These are phyloP conservation scores for Pteromalus puparum DNA, from an alignment of 1,140 invertebrate genomes.

Conservation along the genomic window DNA sequence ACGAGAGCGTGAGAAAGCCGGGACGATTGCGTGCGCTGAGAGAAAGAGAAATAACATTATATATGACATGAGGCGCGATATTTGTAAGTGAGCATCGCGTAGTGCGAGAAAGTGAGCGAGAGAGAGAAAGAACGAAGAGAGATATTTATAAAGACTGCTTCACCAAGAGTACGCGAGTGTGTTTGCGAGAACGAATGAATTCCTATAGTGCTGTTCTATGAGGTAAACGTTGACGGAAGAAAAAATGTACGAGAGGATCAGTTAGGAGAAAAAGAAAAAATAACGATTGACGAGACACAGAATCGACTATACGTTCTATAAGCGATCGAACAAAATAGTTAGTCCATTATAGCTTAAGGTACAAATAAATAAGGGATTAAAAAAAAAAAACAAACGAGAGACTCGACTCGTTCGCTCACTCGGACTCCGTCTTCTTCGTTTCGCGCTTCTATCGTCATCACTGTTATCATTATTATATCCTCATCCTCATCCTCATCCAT, in stretches of 20 bases:
- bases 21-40: constrained; percentile 11
- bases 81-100: not conserved
- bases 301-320: constrained; percentile 45
- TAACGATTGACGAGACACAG: constrained; percentile 18
- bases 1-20: constrained; percentile 16
- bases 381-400: not conserved
- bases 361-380: constrained; percentile 36
- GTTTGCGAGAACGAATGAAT: constrained; percentile 54
- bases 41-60: not conserved
- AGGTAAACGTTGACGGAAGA: not conserved
- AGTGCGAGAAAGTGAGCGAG: constrained; percentile 23
- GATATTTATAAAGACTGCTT: constrained; percentile 75
- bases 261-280: not conserved
- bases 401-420: constrained; percentile 44
- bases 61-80: not conserved
- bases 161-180: constrained; percentile 64
- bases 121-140: constrained; percentile 55
- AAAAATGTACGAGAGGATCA: not conserved
- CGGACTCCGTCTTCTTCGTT: constrained; percentile 5
- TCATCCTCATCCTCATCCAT: constrained; percentile 12
- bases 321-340: constrained; percentile 48
- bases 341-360: constrained; percentile 51
- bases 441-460: constrained; percentile 35
- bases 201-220: constrained; percentile 59
- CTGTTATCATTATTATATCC: constrained; percentile 39